Percentiles rank a stretch among this genome's conserved stretches.
Conservation (phyloP, 1,140 invertebrate genomes). For the Nixonia krombeini region DNA sequence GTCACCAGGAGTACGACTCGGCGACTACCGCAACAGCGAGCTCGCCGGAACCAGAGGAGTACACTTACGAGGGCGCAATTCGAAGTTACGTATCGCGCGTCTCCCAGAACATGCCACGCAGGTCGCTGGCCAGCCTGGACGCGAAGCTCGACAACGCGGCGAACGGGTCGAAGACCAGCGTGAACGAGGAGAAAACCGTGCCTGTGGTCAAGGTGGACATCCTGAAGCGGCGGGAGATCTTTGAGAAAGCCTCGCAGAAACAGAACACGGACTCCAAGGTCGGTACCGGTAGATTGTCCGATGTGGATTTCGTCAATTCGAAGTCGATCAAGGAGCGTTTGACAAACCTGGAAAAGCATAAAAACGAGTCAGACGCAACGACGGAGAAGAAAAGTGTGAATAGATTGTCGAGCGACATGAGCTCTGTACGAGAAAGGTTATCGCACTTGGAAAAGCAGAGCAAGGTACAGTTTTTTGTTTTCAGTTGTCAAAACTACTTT, state of each 20-base stretch:
- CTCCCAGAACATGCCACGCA: constrained; percentile 71
- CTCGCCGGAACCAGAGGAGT: constrained; percentile 80
- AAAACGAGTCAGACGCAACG: constrained; percentile 52
- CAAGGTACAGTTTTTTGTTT: no score
- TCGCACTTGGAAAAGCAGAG: constrained; percentile 77
- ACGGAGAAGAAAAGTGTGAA: constrained; percentile 62
- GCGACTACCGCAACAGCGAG: constrained; percentile 75
- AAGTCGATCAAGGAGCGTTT: constrained; percentile 81
- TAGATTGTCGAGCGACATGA: constrained; percentile 75
- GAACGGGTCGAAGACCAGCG: constrained; percentile 56
- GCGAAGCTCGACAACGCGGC: constrained; percentile 61
- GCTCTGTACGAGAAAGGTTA: constrained; percentile 76
- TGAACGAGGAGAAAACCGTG: constrained; percentile 71
- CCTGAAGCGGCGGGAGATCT: constrained; percentile 84
- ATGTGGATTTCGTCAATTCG: constrained; percentile 74
- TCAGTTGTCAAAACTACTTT: no score
- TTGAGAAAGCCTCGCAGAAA: constrained; percentile 76
- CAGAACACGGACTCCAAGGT: constrained; percentile 50
- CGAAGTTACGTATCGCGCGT: constrained; percentile 85
- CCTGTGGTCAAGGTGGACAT: constrained; percentile 83
- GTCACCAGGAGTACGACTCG: constrained; percentile 73
- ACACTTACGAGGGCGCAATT: constrained; percentile 89
- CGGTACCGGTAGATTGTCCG: constrained; percentile 68
- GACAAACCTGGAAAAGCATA: constrained; percentile 76
- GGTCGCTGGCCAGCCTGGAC: constrained; percentile 60